Evolutionary conservation across 1,140 invertebrate genomes (phyloP), one percentile per base, ranked within the genome.

Genomic region (Sesamia nonagrioides): DNA sequence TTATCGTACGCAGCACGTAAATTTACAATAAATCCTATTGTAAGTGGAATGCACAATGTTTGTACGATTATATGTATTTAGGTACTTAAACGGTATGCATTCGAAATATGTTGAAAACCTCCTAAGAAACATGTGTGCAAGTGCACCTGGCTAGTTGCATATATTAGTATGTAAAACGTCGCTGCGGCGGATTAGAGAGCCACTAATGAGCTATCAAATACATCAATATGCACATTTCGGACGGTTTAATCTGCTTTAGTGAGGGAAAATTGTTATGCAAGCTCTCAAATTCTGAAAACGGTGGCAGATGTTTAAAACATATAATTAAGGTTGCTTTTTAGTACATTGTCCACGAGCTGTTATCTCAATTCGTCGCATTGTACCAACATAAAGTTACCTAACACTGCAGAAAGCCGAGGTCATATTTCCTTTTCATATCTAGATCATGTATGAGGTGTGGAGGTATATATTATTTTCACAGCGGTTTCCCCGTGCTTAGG

Each of bases 21-120:
- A 88, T 92, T 86, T 86, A 92, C 91, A 92, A 93, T 94, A 94
- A 93, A 94, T 94, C 88, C 88, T 86, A 91, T 90, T 88, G 88
- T 87, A 89, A 90, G 88, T 87, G 87, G 92, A 92, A 94, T 94
- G 90, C 91, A 88, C 88, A 91, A 92, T 90, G 82, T 52, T 76
- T 79, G 79, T 80, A 86, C 87, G 89, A 92, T 93, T 90, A 90
- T 90, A 91, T 92, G 92, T 90, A 93, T 93, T 92, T 91, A 89
- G 92, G 90, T 92, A 92, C 86, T 90, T 89, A 89, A 86, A 81
- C 84, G 83, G 86, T 66, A 89, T 90, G 90, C 87, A 75, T 79
- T 66, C 80, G 73, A 90, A 91, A 91, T 90, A 90, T 85, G 72
- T 78, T 77, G 80, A 78, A 81, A 81, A 81, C 76, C 60, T 81